Evolutionary conservation across 2,797 vertebrate genomes (phyloP).

Genomic region (Sus cebifrons): DNA sequence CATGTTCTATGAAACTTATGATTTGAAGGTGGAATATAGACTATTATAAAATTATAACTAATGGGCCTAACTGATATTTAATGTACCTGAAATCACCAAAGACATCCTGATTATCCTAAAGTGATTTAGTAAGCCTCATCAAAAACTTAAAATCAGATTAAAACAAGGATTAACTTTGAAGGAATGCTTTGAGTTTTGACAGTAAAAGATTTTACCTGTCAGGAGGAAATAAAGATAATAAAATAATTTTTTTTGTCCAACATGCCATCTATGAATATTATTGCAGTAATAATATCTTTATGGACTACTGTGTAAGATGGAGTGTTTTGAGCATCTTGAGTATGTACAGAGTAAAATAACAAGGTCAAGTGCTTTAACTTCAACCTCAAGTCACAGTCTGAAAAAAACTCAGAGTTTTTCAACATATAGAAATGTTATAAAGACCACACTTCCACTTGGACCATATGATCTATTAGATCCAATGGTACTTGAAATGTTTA

Average conservation of each 20-base stretch:
- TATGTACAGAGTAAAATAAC: background rate
- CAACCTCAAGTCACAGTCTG: background rate
- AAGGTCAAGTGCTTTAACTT: background rate
- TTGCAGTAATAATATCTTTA: background rate
- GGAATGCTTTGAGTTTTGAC: background rate
- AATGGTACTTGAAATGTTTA: background rate
- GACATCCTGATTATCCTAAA: background rate
- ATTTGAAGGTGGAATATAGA: background rate
- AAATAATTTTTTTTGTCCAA: background rate
- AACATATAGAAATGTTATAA: background rate
- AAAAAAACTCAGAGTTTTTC: background rate
- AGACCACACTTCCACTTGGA: background rate
- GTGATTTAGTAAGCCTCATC: background rate
- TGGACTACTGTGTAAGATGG: background rate
- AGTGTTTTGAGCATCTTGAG: background rate
- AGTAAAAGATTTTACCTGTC: background rate
- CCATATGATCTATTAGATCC: background rate
- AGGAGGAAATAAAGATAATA: background rate
- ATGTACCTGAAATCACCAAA: background rate
- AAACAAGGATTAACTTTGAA: conserved; percentile 3
- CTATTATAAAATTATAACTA: background rate
- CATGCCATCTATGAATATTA: background rate
- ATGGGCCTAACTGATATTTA: background rate
- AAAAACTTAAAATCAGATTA: conserved; percentile 23
- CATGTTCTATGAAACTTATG: background rate